Base-by-base conservation (phyloP, 1,140 invertebrate species). In the Lysiphlebus fabarum region DNA sequence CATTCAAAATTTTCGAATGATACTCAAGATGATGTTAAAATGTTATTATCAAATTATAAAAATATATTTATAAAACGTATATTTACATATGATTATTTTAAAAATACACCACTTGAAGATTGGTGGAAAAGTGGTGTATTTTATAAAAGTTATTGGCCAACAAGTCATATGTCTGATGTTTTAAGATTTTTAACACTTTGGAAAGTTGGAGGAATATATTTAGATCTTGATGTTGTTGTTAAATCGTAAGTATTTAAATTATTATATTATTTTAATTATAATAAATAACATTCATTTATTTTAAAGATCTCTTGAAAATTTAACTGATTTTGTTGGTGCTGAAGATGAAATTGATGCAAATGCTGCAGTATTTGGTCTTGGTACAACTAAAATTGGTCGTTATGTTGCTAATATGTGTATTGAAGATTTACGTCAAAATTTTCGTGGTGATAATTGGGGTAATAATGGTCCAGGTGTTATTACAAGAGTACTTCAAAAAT, bases 161-260 rank as follows among this genome's bases (percentile, higher is more conserved):
- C 44, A 62, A 82, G 58, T 82, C 84, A 63, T 82, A 90, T 75
- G 82, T 87, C 62, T 12, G 88, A 90, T 67, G 80, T 89, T 12
- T 67, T 91, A 36, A 80, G 89, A 59, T 91, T 86, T 62, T 65
- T 90, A 9, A 86, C 87, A 0, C 71, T 92, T 0, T 90, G 86
- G 81, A 90, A 90, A 68, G 90, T 83, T 58, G 88, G 89, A 36
- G 90, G 90, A 1, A 85, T 89, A 42, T 91, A 91, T 71, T 70
- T 92, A 43, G 90, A 93, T 63, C 71, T 90, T 56, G 90, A 92
- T 67, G 83, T 91, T 1, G 83, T 92, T 7, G 81, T 90, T 3
- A 82, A 83, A 7, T 86, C 65, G 77, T 79, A 63, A 74, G 70
- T 67, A 5, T 10, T 37, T 37, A 10, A 44, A 26, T 4, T 26